A percentile compares a stretch with the other conserved stretches of the same genome.
Evolutionary conservation across 2,113 vertebrate species (phyloP).

Genomic region (Anoplopoma fimbria): DNA sequence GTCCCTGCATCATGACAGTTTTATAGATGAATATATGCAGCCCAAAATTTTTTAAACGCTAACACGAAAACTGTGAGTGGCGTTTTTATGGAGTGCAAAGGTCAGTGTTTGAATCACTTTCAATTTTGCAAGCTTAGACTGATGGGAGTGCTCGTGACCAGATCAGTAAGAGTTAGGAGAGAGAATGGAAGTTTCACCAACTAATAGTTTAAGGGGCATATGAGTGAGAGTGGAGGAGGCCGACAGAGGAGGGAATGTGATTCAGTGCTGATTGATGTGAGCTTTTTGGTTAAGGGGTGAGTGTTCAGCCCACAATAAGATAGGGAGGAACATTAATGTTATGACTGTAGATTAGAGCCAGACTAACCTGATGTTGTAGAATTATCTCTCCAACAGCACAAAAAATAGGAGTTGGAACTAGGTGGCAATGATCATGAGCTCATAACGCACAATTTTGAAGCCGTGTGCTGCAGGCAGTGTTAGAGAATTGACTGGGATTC

Average conservation of each 20-base stretch:
- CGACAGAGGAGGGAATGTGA: conserved; percentile 65
- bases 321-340: conserved; percentile 32
- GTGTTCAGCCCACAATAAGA: conserved; percentile 50
- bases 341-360: conserved; percentile 17
- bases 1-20: no score
- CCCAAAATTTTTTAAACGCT: neutral
- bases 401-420: neutral
- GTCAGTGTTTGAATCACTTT: no score
- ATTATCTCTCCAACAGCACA: conserved; percentile 11
- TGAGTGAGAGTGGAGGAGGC: conserved; percentile 61
- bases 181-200: conserved; percentile 48
- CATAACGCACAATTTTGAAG: neutral
- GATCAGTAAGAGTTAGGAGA: conserved; percentile 17
- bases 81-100: neutral
- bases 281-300: conserved; percentile 51
- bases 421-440: neutral
- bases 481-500: conserved; percentile 12
- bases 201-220: conserved; percentile 31
- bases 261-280: conserved; percentile 54
- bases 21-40: neutral
- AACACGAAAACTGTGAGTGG: neutral
- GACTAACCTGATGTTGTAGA: conserved; percentile 2
- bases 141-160: conserved; percentile 38
- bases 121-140: conserved; percentile 24
- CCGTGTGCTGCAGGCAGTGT: neutral